Conservation (phyloP, 1,140 invertebrate genomes). For the Thereuonema tuberculata region DNA sequence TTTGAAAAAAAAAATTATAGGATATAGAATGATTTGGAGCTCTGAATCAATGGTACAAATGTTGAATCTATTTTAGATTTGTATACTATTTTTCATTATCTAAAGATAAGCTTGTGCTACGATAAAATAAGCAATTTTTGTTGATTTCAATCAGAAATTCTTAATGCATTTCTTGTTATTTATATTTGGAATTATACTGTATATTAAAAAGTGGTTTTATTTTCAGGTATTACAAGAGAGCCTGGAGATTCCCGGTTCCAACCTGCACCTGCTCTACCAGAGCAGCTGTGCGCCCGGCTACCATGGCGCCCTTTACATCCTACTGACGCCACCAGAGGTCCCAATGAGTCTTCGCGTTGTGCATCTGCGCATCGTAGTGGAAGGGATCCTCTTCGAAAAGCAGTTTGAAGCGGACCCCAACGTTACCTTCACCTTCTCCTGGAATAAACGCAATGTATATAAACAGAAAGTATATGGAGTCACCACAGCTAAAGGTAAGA, state of each 20-base stretch:
- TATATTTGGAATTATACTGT: too few relatives aligned
- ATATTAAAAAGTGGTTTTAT: too few relatives aligned
- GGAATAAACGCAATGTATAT: constrained; percentile 95
- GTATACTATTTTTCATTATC: too few relatives aligned
- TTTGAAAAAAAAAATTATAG: too few relatives aligned
- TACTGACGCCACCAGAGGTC: constrained; percentile 63
- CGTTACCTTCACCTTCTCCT: constrained; percentile 85
- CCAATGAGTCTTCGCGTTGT: constrained; percentile 70
- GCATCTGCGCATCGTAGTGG: constrained; percentile 57
- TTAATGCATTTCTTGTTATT: too few relatives aligned
- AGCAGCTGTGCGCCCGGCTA: constrained; percentile 85
- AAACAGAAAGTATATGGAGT: constrained; percentile 89
- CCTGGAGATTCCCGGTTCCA: constrained; percentile 75
- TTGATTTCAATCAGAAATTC: too few relatives aligned
- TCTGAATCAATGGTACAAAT: too few relatives aligned
- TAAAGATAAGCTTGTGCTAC: too few relatives aligned
- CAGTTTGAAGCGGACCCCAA: constrained; percentile 91
- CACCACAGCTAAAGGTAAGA: constrained; percentile 49
- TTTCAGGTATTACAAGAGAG: constrained; percentile 73
- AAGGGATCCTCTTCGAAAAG: constrained; percentile 78
- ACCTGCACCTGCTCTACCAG: constrained; percentile 81
- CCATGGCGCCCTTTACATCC: constrained; percentile 77
- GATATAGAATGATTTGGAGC: too few relatives aligned
- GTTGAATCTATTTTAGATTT: too few relatives aligned
- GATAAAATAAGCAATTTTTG: too few relatives aligned